These are phyloP conservation scores for Tretioscincus oriximinensis DNA, from an alignment of 2,113 vertebrate genomes.

Conservation along the genomic window DNA sequence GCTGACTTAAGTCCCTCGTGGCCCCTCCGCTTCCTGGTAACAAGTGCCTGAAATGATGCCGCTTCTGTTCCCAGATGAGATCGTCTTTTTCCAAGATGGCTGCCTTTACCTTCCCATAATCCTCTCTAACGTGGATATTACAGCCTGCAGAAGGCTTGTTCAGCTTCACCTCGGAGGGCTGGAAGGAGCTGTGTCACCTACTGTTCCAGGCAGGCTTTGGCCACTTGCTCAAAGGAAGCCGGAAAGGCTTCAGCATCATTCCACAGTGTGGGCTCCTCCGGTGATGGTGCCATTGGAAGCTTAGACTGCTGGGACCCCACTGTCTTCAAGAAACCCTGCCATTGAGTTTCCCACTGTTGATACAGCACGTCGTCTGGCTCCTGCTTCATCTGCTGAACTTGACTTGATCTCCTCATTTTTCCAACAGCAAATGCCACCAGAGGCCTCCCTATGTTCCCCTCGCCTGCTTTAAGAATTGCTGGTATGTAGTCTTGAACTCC, in stretches of 20 bases:
- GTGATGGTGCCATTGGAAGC: neutral
- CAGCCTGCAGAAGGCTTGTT: neutral
- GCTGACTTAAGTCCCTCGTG: neutral
- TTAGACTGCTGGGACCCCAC: neutral
- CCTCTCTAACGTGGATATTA: neutral
- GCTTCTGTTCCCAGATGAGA: neutral
- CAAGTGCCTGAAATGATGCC: slow-evolving; percentile 12
- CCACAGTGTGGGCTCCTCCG: neutral
- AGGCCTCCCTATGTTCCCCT: neutral
- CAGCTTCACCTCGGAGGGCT: slow-evolving; percentile 7
- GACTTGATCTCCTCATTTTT: neutral
- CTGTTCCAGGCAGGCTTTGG: neutral
- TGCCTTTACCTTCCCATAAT: slow-evolving; percentile 13
- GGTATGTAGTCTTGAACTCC: neutral
- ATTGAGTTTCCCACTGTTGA: slow-evolving; percentile 17
- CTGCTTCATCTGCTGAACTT: neutral
- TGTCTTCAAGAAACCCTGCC: slow-evolving; percentile 19
- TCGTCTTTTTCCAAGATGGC: slow-evolving; percentile 6
- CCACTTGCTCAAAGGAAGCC: slow-evolving; percentile 19
- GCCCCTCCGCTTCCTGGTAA: slow-evolving; percentile 10
- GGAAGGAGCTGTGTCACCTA: slow-evolving; percentile 5
- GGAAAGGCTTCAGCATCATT: neutral
- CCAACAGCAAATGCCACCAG: neutral
- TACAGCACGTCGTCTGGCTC: neutral
- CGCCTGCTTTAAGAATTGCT: neutral